Conservation (phyloP, 2,797 vertebrate species). For the Takifugu ocellatus region DNA sequence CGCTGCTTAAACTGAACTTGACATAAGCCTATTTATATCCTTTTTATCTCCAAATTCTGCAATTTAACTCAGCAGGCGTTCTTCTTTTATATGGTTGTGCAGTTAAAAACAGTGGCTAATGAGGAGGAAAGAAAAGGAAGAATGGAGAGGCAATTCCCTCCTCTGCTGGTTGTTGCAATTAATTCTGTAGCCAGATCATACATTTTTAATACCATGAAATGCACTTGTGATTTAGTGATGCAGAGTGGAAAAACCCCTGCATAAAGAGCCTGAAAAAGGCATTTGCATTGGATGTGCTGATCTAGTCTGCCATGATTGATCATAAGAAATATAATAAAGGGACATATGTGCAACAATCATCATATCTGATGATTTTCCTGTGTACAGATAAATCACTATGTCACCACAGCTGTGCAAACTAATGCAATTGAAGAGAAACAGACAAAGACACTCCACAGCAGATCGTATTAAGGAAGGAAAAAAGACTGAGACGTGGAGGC, state of each 20-base stretch:
- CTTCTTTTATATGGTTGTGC: no score
- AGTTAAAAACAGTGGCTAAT: constrained; percentile 3
- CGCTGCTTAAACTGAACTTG: constrained; percentile 19
- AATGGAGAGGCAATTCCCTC: constrained; percentile 6
- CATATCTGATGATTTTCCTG: not conserved
- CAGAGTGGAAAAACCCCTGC: no score
- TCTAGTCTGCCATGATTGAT: not conserved
- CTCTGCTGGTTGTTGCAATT: constrained; percentile 29
- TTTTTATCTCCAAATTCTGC: constrained; percentile 37
- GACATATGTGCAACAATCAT: not conserved
- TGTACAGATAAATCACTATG: not conserved
- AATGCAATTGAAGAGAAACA: not conserved
- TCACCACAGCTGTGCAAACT: not conserved
- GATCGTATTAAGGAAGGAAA: not conserved
- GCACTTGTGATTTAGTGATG: constrained; percentile 4
- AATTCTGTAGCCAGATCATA: constrained; percentile 38
- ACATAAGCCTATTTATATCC: constrained; percentile 13
- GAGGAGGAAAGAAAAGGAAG: not conserved
- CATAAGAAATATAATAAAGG: not conserved
- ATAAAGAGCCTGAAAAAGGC: no score
- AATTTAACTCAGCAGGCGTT: constrained; percentile 54
- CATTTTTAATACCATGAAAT: constrained; percentile 51
- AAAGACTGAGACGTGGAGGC: constrained; percentile 5
- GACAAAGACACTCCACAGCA: constrained; percentile 42
- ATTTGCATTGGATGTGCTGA: constrained; percentile 1